These are phyloP conservation scores for Gobio occitaniae DNA, from an alignment of 2,797 vertebrate genomes.

Conservation along the genomic window DNA sequence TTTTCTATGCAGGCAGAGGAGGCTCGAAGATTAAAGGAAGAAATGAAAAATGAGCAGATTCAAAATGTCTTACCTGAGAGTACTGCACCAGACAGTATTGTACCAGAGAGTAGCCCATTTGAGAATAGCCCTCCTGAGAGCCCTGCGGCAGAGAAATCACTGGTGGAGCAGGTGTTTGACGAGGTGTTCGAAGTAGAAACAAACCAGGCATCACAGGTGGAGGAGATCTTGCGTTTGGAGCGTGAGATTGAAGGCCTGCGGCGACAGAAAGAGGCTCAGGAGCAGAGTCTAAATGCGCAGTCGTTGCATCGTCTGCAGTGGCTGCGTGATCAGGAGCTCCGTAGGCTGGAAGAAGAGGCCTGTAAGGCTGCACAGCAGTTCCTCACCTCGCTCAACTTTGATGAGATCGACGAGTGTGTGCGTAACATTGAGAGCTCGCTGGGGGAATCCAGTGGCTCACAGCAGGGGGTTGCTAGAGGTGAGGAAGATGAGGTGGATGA, in stretches of 20 bases:
- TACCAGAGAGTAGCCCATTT: background rate
- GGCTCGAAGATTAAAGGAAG: slow-evolving; percentile 69
- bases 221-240: slow-evolving; percentile 95
- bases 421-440: slow-evolving; percentile 91
- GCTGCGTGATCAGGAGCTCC: slow-evolving; percentile 89
- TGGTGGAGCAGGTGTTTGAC: slow-evolving; percentile 60
- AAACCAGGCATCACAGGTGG: slow-evolving; percentile 90
- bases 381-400: slow-evolving; percentile 94
- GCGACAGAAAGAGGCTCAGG: slow-evolving; percentile 92
- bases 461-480: slow-evolving; percentile 55
- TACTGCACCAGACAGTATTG: background rate
- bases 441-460: slow-evolving; percentile 69
- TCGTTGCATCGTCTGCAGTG: slow-evolving; percentile 88
- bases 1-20: slow-evolving; percentile 80
- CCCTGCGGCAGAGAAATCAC: background rate
- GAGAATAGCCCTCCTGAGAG: background rate
- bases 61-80: background rate
- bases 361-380: slow-evolving; percentile 95
- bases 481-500: slow-evolving; percentile 92
- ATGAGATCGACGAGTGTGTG: slow-evolving; percentile 97
- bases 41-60: slow-evolving; percentile 53
- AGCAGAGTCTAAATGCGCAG: slow-evolving; percentile 89
- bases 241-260: slow-evolving; percentile 90
- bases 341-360: slow-evolving; percentile 91
- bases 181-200: slow-evolving; percentile 63